Base-by-base conservation (phyloP, 2,797 vertebrate genomes). In the Denticeps clupeoides region DNA sequence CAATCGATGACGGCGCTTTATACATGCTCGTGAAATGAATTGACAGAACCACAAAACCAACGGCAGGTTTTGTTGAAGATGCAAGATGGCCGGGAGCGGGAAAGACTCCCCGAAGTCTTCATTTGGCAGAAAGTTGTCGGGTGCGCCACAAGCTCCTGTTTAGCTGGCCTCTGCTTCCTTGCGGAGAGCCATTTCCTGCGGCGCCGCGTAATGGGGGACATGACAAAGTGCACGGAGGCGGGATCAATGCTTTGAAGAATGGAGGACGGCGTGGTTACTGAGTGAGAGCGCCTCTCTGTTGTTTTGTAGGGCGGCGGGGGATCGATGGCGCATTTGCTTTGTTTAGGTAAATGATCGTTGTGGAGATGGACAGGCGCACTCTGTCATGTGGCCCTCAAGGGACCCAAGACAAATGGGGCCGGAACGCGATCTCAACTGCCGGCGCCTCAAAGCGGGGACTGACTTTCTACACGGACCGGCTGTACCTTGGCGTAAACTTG, bases 291-390 rank as follows among this genome's bases (percentile, higher is more conserved):
- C 5, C 37, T 63, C 58, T 55, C 53, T 53, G 55, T 52, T 62
- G 44, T 58, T 60, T 50, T 58, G 56, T 47, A 53, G 40, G 58
- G 55, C 57, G 56, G 31, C 37, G 44, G 49, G 54, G 66, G 67
- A 73, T 77, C 70, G 52, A 79, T 75, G 65, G 56, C 19, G 58
- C 55, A 55, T 76, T 76, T 78, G 71, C 76, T 77, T 73, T 71
- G 71, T 77, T 77, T 78, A 76, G 70, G 73, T 71, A 79, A 77
- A 80, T 77, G 71, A 73, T 78, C 56, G 64, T 62, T 55, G 56
- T 54, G 47, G 63, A 69, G 64, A 72, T 18, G 49, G 65, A 75
- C 72, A 74, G 65, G 52, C 53, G 46, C 65, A 70, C 67, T 79
- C 72, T 11, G 56, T 79, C 78, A 76, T 79, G 47, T 47, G 63